Conservation (phyloP, 2,888 invertebrate species). For the Parnassius glacialis region DNA sequence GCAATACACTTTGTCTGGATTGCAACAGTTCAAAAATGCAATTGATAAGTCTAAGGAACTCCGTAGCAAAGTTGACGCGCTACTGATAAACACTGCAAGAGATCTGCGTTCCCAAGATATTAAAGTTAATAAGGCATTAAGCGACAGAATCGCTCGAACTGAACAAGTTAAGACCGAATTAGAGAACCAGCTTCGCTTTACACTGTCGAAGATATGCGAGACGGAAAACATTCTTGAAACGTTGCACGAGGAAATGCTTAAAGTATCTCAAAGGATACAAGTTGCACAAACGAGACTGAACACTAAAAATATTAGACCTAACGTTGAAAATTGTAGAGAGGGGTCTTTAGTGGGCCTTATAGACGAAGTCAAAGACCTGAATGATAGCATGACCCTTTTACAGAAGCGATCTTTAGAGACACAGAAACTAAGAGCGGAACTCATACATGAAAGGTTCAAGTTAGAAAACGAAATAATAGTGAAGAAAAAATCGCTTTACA, state of each 20-base stretch:
- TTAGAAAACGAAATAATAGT: slow-evolving; percentile 72
- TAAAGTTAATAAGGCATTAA: slow-evolving; percentile 86
- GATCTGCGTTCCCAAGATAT: slow-evolving; percentile 92
- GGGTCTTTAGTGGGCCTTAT: slow-evolving; percentile 65
- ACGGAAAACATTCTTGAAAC: slow-evolving; percentile 68
- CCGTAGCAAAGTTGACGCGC: slow-evolving; percentile 86
- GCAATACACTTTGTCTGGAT: slow-evolving; percentile 86
- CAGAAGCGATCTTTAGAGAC: slow-evolving; percentile 63
- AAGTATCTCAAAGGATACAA: slow-evolving; percentile 66
- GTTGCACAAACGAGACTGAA: slow-evolving; percentile 72
- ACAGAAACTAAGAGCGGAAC: slow-evolving; percentile 59
- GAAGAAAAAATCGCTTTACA: slow-evolving; percentile 65
- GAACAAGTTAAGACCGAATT: slow-evolving; percentile 87
- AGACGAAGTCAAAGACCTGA: slow-evolving; percentile 68
- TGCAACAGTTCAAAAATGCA: slow-evolving; percentile 87
- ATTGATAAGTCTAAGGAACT: slow-evolving; percentile 86
- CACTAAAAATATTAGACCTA: slow-evolving; percentile 62
- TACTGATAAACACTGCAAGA: slow-evolving; percentile 87
- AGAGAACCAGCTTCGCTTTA: slow-evolving; percentile 84
- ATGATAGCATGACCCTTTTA: slow-evolving; percentile 66
- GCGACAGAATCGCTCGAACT: slow-evolving; percentile 86
- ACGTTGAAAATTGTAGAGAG: slow-evolving; percentile 71
- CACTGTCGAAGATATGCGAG: slow-evolving; percentile 64
- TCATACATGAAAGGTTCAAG: slow-evolving; percentile 65
- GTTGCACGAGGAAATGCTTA: slow-evolving; percentile 66